Evolutionary conservation across 2,888 invertebrate species (phyloP).

Genomic region (Nephrotoma guestfalica): DNA sequence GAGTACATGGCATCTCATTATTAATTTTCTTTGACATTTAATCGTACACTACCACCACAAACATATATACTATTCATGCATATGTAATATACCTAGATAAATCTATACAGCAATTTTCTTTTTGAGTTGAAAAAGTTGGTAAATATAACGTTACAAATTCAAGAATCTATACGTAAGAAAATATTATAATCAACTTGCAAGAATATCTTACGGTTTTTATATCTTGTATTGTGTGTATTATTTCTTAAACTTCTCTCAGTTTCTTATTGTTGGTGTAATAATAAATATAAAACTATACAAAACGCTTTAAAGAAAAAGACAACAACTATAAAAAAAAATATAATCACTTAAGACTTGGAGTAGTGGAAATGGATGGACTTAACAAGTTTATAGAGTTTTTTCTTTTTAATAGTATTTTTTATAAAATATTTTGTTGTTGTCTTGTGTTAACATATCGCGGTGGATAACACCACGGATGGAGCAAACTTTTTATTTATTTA

Average conservation of each 20-base stretch:
- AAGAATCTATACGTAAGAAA: not conserved
- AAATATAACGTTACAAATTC: not conserved
- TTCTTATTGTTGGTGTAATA: not conserved
- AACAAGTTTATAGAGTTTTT: not conserved
- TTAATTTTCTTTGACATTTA: not conserved
- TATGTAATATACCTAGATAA: not conserved
- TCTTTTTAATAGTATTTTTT: not conserved
- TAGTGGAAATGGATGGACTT: conserved; percentile 4
- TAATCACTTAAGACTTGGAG: not conserved
- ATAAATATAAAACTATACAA: not conserved
- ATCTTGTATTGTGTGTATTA: not conserved
- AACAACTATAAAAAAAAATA: not conserved
- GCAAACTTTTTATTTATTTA: not conserved
- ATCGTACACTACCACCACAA: not conserved
- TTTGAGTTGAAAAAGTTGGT: not conserved
- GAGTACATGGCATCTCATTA: not conserved
- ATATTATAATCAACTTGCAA: conserved; percentile 3
- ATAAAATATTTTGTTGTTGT: not conserved
- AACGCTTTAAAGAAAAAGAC: not conserved
- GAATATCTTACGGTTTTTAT: conserved; percentile 2
- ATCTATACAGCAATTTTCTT: not conserved
- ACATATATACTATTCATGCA: not conserved
- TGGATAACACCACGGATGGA: conserved; percentile 3
- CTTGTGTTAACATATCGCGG: not conserved
- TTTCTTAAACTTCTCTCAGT: not conserved